A percentile compares a stretch with the other conserved stretches of the same genome.
phyloP scores from a whole-genome alignment of 2,113 vertebrate genomes.

The Hydrolagus affinis region DNA sequence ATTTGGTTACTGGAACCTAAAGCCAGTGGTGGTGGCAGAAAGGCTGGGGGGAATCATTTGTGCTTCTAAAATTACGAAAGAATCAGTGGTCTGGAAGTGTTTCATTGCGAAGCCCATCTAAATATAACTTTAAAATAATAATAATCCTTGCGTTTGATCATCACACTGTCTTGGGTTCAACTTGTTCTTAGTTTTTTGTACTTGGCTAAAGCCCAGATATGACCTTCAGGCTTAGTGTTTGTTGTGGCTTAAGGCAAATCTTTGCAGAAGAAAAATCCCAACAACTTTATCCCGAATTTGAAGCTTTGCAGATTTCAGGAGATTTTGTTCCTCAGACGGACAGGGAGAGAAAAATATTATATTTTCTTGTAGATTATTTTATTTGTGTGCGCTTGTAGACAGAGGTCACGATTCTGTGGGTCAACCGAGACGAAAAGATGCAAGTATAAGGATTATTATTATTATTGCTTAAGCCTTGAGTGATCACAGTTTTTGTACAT shows the following conservation, averaged over 20 bases:
- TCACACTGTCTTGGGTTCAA: not conserved
- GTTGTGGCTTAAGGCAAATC: not conserved
- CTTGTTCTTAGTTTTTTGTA: not conserved
- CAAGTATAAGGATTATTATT: not conserved
- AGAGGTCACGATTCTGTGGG: not conserved
- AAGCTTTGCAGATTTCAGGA: not conserved
- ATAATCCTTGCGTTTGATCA: too few relatives aligned
- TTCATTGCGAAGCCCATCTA: too few relatives aligned
- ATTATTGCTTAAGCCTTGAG: not conserved
- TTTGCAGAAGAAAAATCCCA: not conserved
- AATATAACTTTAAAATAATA: too few relatives aligned
- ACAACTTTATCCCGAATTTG: not conserved
- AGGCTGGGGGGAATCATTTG: too few relatives aligned
- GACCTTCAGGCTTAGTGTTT: not conserved
- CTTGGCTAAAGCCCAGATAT: not conserved
- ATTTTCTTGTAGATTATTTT: not conserved
- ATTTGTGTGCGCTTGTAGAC: not conserved
- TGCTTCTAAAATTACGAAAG: too few relatives aligned
- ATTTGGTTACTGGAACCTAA: too few relatives aligned
- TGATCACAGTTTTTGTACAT: not conserved
- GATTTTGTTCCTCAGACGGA: too few relatives aligned
- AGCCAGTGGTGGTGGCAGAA: too few relatives aligned
- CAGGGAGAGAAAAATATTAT: not conserved
- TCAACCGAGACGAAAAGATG: not conserved
- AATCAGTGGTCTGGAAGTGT: too few relatives aligned